Percentiles rank a stretch among this genome's conserved stretches.
Conservation (phyloP, 2,888 invertebrate species). For the Machimus atricapillus region DNA sequence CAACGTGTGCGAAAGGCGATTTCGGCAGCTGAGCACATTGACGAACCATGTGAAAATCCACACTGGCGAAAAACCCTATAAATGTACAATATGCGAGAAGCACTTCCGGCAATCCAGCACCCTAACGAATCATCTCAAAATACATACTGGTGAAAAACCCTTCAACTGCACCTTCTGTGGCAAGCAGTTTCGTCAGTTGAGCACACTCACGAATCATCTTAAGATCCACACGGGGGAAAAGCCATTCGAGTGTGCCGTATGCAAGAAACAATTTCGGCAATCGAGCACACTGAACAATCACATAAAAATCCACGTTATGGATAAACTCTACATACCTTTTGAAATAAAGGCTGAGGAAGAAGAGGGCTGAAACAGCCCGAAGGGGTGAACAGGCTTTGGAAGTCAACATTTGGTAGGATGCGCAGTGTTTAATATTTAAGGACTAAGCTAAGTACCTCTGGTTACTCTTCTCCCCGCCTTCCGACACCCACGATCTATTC, state of each 20-base stretch:
- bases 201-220: slow-evolving; percentile 62
- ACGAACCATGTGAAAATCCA: slow-evolving; percentile 63
- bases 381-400: not conserved
- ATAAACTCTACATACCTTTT: slow-evolving; percentile 62
- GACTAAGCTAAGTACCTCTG: slow-evolving; percentile 13
- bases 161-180: slow-evolving; percentile 61
- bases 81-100: slow-evolving; percentile 63
- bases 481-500: not conserved
- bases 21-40: slow-evolving; percentile 62
- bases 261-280: slow-evolving; percentile 63
- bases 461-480: not conserved
- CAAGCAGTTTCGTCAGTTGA: slow-evolving; percentile 62
- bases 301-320: slow-evolving; percentile 63
- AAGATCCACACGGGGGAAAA: slow-evolving; percentile 63
- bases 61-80: slow-evolving; percentile 62
- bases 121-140: slow-evolving; percentile 62
- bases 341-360: slow-evolving; percentile 61
- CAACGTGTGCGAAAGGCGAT: slow-evolving; percentile 62
- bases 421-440: slow-evolving; percentile 18
- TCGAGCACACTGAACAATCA: slow-evolving; percentile 63
- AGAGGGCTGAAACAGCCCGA: slow-evolving; percentile 50
- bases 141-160: slow-evolving; percentile 62
- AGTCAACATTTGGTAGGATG: not conserved
- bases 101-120: slow-evolving; percentile 63
- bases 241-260: slow-evolving; percentile 62